Percentiles rank a stretch among this genome's conserved stretches.
These are phyloP conservation scores for Pseudolaguvia tuberculata DNA, from an alignment of 2,113 vertebrate genomes.

Conservation along the genomic window DNA sequence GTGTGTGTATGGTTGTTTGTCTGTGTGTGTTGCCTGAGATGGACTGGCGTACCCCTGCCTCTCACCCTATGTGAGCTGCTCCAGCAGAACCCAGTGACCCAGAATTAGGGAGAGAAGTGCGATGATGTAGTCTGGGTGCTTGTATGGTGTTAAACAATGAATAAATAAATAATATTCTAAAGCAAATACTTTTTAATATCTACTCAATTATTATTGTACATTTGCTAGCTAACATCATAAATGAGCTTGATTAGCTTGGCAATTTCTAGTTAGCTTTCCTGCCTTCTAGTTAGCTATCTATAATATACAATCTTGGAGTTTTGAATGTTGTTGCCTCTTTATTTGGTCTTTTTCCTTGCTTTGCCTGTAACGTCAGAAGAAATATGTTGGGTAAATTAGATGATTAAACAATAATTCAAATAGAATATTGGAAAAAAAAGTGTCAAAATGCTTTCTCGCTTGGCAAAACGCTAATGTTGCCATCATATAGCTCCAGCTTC, in stretches of 20 bases:
- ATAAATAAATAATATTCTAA: too few species aligned
- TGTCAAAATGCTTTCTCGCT: not conserved
- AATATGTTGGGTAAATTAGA: not conserved
- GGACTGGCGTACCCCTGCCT: too few species aligned
- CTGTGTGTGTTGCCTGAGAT: too few species aligned
- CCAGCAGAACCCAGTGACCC: too few species aligned
- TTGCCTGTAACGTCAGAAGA: not conserved
- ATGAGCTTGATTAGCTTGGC: too few species aligned
- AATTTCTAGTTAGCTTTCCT: not conserved
- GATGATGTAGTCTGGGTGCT: too few species aligned
- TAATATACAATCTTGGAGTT: not conserved
- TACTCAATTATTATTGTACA: too few species aligned
- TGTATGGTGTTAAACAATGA: too few species aligned
- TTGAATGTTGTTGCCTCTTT: not conserved
- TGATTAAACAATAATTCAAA: not conserved
- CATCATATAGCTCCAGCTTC: constrained; percentile 1
- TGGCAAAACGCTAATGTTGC: not conserved
- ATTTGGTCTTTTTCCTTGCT: not conserved
- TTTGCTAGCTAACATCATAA: not conserved
- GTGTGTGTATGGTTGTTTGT: too few species aligned
- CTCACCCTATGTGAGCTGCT: too few species aligned
- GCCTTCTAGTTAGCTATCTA: not conserved
- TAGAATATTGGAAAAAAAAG: not conserved
- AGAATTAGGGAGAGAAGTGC: too few species aligned
- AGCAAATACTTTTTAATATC: too few species aligned